A percentile compares a stretch with the other conserved stretches of the same genome.
phyloP scores from a whole-genome alignment of 53 echinoderm and acorn worm species.

The Stichopus horrens region DNA sequence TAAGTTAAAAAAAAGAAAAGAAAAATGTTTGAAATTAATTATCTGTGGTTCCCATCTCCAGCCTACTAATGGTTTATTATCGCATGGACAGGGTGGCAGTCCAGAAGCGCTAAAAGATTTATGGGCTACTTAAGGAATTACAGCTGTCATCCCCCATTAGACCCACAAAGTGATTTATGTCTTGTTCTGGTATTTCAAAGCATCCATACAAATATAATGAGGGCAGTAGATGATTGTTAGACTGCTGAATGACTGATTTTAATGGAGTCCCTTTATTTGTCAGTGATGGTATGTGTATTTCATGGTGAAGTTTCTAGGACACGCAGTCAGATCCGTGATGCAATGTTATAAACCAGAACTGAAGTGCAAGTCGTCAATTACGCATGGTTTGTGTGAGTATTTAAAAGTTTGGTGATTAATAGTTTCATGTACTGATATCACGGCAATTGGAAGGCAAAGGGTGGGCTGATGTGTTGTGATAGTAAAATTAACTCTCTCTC shows the following conservation, averaged over 20 bases:
- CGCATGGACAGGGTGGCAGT: conserved; percentile 6
- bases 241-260: neutral
- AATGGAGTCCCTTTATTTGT: neutral
- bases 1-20: neutral
- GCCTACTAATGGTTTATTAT: neutral
- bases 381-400: no score
- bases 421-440: no score
- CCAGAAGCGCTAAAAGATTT: conserved; percentile 1
- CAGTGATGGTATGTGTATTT: no score
- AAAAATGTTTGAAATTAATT: neutral
- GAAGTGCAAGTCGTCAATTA: no score
- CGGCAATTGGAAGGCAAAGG: no score
- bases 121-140: conserved; percentile 1
- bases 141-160: conserved; percentile 14
- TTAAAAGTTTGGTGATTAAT: no score
- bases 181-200: conserved; percentile 11
- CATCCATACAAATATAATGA: conserved; percentile 8
- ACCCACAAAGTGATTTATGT: neutral
- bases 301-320: no score
- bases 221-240: neutral
- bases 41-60: conserved; percentile 1
- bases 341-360: no score
- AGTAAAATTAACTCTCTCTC: no score
- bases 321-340: no score
- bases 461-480: no score